Conservation (phyloP, 1,140 invertebrate species). For the Euwallacea similis region DNA sequence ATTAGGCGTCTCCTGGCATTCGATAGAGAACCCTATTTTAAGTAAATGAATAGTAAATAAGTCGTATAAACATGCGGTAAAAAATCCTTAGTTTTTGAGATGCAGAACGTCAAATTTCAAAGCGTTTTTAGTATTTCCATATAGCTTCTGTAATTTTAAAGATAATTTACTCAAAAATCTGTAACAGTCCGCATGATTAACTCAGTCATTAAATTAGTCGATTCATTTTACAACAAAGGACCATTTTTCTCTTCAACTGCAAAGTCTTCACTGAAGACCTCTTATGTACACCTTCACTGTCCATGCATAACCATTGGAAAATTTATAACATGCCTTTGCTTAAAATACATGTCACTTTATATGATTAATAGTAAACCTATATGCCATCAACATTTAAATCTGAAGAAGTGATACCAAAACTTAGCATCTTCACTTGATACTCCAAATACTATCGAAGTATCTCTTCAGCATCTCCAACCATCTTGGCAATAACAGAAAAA, state of each 20-base stretch:
- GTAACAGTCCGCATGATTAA: neutral
- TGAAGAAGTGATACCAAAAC: neutral
- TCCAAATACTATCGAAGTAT: neutral
- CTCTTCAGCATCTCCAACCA: neutral
- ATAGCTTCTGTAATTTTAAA: neutral
- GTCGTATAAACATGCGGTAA: neutral
- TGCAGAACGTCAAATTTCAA: neutral
- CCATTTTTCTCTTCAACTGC: too few species aligned
- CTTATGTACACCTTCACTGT: too few species aligned
- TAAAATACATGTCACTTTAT: too few species aligned
- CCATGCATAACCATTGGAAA: too few species aligned
- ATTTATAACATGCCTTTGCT: too few species aligned
- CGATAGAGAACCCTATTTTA: neutral
- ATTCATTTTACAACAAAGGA: neutral
- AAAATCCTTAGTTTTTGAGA: neutral
- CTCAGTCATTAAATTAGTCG: neutral
- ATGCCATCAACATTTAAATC: neutral
- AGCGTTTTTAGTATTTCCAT: neutral
- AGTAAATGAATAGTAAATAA: too few species aligned
- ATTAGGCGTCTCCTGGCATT: neutral
- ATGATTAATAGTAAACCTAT: neutral
- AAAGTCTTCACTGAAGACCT: too few species aligned
- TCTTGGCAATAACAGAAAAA: constrained; percentile 21
- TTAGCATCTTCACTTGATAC: neutral
- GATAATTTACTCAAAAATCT: neutral